Conservation (phyloP, 23 tunicate genomes). For the Phallusia fumigata region DNA sequence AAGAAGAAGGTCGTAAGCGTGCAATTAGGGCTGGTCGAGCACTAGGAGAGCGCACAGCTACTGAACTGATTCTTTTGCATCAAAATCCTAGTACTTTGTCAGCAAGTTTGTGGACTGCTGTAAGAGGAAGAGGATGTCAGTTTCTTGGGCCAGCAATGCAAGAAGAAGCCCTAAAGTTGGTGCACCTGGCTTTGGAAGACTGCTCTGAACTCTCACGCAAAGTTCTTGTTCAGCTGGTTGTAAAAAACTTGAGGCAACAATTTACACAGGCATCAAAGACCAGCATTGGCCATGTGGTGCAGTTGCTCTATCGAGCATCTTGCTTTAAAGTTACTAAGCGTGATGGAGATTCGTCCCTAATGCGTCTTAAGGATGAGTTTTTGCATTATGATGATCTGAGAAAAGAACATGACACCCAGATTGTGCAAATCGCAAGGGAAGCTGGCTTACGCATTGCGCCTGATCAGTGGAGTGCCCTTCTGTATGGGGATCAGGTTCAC, state of each 20-base stretch:
- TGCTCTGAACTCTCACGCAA: slow-evolving; percentile 80
- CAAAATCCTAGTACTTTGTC: slow-evolving; percentile 86
- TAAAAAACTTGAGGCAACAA: slow-evolving; percentile 62
- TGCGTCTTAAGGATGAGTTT: slow-evolving; percentile 79
- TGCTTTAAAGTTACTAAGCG: slow-evolving; percentile 87
- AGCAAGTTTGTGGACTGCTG: slow-evolving; percentile 92
- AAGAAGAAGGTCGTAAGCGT: slow-evolving; percentile 65
- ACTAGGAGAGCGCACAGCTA: slow-evolving; percentile 70
- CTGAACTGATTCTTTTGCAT: slow-evolving; percentile 76
- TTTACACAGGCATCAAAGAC: slow-evolving; percentile 94
- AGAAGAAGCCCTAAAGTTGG: slow-evolving; percentile 86
- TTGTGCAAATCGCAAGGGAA: slow-evolving; percentile 88
- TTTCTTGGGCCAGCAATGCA: slow-evolving; percentile 98
- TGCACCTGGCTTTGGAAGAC: slow-evolving; percentile 83
- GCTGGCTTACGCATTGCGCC: slow-evolving; percentile 91
- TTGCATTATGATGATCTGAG: slow-evolving; percentile 58
- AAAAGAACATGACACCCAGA: slow-evolving; percentile 84
- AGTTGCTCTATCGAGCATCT: slow-evolving; percentile 81
- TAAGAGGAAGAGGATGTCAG: slow-evolving; percentile 87
- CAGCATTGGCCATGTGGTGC: slow-evolving; percentile 93
- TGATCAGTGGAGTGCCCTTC: slow-evolving; percentile 93
- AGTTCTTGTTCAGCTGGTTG: slow-evolving; percentile 85
- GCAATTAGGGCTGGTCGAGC: slow-evolving; percentile 69
- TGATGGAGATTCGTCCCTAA: slow-evolving; percentile 79
- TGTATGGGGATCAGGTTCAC: slow-evolving; percentile 87